These are phyloP conservation scores for Bathybates hornii DNA, from an alignment of 2,113 vertebrate genomes.

Conservation along the genomic window DNA sequence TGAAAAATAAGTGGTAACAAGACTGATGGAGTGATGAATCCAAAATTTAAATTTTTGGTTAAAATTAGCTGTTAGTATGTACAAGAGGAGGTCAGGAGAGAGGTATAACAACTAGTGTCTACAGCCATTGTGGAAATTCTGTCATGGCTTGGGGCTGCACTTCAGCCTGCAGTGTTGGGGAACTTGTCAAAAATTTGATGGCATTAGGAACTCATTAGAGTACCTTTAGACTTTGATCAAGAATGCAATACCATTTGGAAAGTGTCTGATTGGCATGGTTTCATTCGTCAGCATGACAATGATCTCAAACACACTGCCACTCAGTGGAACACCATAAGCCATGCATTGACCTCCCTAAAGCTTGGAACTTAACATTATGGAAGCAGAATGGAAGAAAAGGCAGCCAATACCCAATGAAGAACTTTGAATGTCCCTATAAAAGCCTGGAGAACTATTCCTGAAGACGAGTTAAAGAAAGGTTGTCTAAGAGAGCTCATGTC, in stretches of 20 bases:
- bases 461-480: not conserved
- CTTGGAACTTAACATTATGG: not conserved
- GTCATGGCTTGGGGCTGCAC: not conserved
- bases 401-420: not conserved
- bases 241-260: not conserved
- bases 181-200: not conserved
- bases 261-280: not conserved
- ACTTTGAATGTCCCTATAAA: not conserved
- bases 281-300: fast-evolving
- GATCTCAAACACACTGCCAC: not conserved
- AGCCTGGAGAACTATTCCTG: not conserved
- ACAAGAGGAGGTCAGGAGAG: not conserved
- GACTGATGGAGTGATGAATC: not conserved
- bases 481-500: not conserved
- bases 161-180: not conserved
- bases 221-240: not conserved
- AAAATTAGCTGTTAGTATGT: not conserved
- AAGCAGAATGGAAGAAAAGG: not conserved
- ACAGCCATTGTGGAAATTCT: not conserved
- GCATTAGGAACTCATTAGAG: not conserved
- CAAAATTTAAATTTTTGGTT: not conserved
- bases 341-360: not conserved
- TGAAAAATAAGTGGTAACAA: not conserved
- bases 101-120: not conserved
- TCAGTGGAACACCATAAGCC: not conserved